Base-by-base conservation (phyloP, 2,797 vertebrate genomes). In the Ptychadena robeensis region DNA sequence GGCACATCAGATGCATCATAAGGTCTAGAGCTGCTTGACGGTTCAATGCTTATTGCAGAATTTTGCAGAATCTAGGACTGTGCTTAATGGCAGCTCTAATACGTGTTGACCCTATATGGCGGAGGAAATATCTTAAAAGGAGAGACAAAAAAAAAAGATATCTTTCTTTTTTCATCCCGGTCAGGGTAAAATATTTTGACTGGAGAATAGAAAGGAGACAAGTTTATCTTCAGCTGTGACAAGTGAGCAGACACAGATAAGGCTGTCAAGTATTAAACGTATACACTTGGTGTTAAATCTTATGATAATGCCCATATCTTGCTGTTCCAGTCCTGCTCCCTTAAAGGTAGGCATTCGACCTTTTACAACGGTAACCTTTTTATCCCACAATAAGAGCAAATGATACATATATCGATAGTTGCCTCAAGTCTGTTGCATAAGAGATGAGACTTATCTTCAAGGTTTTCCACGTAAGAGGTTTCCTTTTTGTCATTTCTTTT, bases 1-100 rank as follows among this genome's bases (percentile, higher is more conserved):
- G 83, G 78, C 83, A 85, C 72, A 76, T 70, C 65, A 65, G 72
- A 85, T 71, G 78, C 83, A 85, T 80, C 78, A 85, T 53, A 81
- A 70, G 53, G 83, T 32, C 78, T 80, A 27, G 63, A 30, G 65
- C 71, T 76, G 76, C 72, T 31, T 76, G 83, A 70, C 78, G 78
- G 48, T 70, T 85, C 72, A 69, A 37, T 76, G 82, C 82, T 75
- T 80, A 64, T 40, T 84, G 82, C 65, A 80, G 82, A 64, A 70
- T 69, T 70, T 70, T 80, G 82, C 61, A 75, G 63, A 75, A 69
- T 70, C 37, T 30, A 70, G 71, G 71, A 44, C 70, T 68, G 72
- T 71, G 78, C 66, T 70, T 85, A 85, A 85, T 80, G 83, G 78
- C 38, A 69, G 69, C 77, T 63, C n/a, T 70, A 80, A 76, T 75